phyloP scores from a whole-genome alignment of 1,140 invertebrate species.

The Hesperophylax magnus region DNA sequence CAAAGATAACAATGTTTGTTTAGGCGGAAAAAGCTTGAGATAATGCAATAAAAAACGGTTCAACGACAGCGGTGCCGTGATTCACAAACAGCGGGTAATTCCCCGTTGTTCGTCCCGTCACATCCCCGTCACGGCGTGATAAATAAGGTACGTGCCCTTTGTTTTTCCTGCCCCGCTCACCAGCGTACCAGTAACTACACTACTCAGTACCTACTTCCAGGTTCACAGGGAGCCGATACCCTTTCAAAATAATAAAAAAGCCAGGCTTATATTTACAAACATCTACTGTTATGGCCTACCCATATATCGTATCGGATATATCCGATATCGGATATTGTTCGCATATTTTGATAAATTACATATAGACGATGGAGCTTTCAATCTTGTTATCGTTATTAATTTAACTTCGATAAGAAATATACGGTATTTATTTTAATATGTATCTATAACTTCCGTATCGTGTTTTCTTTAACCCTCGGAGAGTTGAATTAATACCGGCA shows the following conservation, averaged over 20 bases:
- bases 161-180: background rate
- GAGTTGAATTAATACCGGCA: too few species aligned
- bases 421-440: too few species aligned
- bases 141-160: slow-evolving; percentile 12
- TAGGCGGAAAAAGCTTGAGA: background rate
- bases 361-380: background rate
- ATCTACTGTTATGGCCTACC: background rate
- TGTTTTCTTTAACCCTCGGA: too few species aligned
- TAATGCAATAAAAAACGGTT: background rate
- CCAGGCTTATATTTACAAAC: slow-evolving; percentile 6
- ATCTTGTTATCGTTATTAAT: background rate
- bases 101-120: background rate
- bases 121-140: slow-evolving; percentile 4
- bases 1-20: too few species aligned
- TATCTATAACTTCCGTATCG: too few species aligned
- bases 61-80: background rate
- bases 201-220: too few species aligned
- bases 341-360: background rate
- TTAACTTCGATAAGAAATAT: background rate
- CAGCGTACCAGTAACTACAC: too few species aligned
- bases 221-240: background rate
- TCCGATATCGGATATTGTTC: too few species aligned
- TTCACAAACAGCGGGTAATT: background rate
- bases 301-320: background rate
- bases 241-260: slow-evolving; percentile 17